These are phyloP conservation scores for Platycheirus rosarum DNA, from an alignment of 2,888 invertebrate species.

Conservation along the genomic window DNA sequence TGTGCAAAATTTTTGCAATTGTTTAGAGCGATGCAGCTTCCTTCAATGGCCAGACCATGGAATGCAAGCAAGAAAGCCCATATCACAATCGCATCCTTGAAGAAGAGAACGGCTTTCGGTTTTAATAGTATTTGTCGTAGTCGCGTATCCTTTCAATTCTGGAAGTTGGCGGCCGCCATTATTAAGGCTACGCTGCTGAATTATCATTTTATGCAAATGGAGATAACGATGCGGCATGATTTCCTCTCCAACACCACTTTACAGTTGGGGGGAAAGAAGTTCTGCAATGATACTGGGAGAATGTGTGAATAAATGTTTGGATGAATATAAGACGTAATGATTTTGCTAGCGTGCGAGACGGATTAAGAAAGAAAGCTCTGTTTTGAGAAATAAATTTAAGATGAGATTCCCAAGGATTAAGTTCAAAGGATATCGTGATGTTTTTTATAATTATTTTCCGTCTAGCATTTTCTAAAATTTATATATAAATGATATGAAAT, in stretches of 20 bases:
- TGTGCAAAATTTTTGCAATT: conserved; percentile 63
- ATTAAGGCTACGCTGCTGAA: conserved; percentile 74
- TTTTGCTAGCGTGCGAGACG: conserved; percentile 65
- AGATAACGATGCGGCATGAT: conserved; percentile 76
- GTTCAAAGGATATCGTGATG: conserved; percentile 55
- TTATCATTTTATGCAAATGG: conserved; percentile 77
- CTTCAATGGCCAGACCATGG: conserved; percentile 33
- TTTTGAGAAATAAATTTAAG: conserved; percentile 49
- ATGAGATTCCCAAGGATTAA: conserved; percentile 27
- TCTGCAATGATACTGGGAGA: conserved; percentile 30
- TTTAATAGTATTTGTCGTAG: conserved; percentile 29
- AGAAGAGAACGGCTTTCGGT: conserved; percentile 27
- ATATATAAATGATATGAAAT: conserved; percentile 50
- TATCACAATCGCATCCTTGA: conserved; percentile 55
- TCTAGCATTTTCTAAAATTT: conserved; percentile 62
- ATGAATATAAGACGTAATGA: conserved; percentile 64
- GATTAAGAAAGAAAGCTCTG: conserved; percentile 64
- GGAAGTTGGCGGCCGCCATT: conserved; percentile 57
- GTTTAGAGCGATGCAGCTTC: conserved; percentile 45
- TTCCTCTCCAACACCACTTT: conserved; percentile 37
- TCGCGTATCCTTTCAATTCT: conserved; percentile 48
- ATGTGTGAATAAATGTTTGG: conserved; percentile 27
- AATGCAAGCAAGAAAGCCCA: conserved; percentile 8
- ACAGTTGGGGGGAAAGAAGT: conserved; percentile 4
- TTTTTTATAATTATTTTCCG: conserved; percentile 68